These are phyloP conservation scores for Cryptocephalus primarius DNA, from an alignment of 2,888 invertebrate genomes.

Conservation along the genomic window DNA sequence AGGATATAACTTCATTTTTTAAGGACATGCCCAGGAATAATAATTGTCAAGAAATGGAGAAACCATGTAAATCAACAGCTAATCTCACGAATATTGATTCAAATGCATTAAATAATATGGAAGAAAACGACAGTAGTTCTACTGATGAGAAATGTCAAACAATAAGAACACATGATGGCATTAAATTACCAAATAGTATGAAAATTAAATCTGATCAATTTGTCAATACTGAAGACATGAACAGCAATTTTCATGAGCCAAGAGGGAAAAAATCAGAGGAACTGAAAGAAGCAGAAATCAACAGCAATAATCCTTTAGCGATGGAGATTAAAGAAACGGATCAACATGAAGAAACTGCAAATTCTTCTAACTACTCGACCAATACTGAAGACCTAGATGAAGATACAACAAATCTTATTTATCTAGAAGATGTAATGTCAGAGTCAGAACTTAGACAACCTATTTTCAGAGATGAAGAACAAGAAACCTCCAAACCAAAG, in stretches of 20 bases:
- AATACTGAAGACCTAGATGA: slow-evolving; percentile 15
- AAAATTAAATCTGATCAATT: too few relatives aligned
- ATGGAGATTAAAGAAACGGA: not conserved
- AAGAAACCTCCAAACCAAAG: not conserved
- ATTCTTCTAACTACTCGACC: slow-evolving; percentile 12
- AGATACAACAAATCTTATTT: slow-evolving; percentile 11
- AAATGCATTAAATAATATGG: too few relatives aligned
- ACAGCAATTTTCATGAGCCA: too few relatives aligned
- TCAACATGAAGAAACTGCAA: not conserved
- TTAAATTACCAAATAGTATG: too few relatives aligned
- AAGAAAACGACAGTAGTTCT: too few relatives aligned
- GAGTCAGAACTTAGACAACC: slow-evolving; percentile 10
- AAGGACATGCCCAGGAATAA: slow-evolving; percentile 2
- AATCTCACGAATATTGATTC: too few relatives aligned
- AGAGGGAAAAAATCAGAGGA: too few relatives aligned
- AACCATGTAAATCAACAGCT: too few relatives aligned
- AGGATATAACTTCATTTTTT: slow-evolving; percentile 26
- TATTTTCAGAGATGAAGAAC: not conserved
- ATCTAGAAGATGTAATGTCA: slow-evolving; percentile 14
- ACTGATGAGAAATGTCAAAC: too few relatives aligned
- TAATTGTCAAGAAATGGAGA: not conserved
- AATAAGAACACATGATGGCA: too few relatives aligned
- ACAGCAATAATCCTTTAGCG: not conserved
- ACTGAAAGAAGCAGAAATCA: too few relatives aligned
- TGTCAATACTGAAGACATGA: too few relatives aligned